Evolutionary conservation across 2,797 vertebrate species (phyloP), one percentile per base, ranked within the genome.

Genomic region (Lutra lutra): DNA sequence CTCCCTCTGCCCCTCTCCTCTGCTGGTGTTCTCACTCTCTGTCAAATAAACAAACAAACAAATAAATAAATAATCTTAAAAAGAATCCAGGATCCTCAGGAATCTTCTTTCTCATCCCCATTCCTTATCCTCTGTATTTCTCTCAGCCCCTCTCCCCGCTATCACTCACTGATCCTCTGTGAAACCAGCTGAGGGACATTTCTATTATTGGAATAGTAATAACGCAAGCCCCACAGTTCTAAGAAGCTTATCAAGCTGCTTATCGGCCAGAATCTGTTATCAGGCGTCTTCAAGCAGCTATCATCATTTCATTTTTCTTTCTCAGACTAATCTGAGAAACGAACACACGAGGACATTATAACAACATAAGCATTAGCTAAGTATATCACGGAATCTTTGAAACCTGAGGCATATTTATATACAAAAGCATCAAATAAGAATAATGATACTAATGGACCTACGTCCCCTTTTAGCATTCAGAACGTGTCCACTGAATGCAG

Each of bases 261-360:
- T 86, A 94, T 92, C 96, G 87, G 85, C 77, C 96, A 32, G 95
- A 72, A 89, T 91, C 91, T 72, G 92, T 82, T 90, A 92, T 95
- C 64, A 11, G 73, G 64, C 82, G 94, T 95, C 92, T 77, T 4
- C 7, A 20, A 89, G 83, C 29, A 80, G 64, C 80, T 27, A 58
- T 90, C 91, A 79, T 87, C 32, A 85, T 80, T 89, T 87, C 96
- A 94, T 96, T 94, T 94, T 95, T 97, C 96, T 89, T 92, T 62
- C 97, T 91, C 91, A 87, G 96, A 64, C 92, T 84, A 68, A 94
- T 87, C 92, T 86, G 89, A 95, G 87, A 80, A 77, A 72, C 0
- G 4, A 94, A 89, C 86, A 92, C 89, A 62, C 51, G 20, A 68
- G 96, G 43, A 68, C 85, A 86, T 90, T 77, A 75, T 75, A 86